Conservation (phyloP, 2,888 invertebrate species). For the Philopedon plagiatum region DNA sequence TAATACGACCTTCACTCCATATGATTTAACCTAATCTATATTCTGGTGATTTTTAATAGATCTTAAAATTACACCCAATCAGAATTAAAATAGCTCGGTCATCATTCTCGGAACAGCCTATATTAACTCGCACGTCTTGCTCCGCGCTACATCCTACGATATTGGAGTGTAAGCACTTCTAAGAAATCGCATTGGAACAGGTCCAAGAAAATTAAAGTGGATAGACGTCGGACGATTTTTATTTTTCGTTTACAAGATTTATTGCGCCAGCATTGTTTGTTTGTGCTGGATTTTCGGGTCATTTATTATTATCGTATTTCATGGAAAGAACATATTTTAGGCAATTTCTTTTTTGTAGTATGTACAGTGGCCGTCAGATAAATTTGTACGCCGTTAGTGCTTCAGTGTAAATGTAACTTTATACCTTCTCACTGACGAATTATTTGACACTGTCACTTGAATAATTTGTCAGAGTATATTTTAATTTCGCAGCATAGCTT, state of each 20-base stretch:
- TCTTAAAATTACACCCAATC: neutral
- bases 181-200: slow-evolving; percentile 26
- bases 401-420: too few species aligned
- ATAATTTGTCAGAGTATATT: too few species aligned
- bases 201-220: slow-evolving; percentile 37
- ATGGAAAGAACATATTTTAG: neutral
- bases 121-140: slow-evolving; percentile 13
- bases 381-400: too few species aligned
- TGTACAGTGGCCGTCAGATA: too few species aligned
- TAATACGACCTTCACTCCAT: too few species aligned
- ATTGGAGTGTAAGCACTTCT: slow-evolving; percentile 22
- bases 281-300: slow-evolving; percentile 21
- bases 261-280: slow-evolving; percentile 33
- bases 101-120: slow-evolving; percentile 13
- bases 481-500: too few species aligned
- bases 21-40: neutral
- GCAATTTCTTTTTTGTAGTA: neutral
- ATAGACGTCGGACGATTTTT: slow-evolving; percentile 25
- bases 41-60: neutral
- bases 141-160: slow-evolving; percentile 6
- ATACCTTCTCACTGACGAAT: too few species aligned
- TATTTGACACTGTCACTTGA: too few species aligned
- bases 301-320: slow-evolving; percentile 31
- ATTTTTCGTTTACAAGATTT: slow-evolving; percentile 25
- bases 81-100: slow-evolving; percentile 1